Evolutionary conservation across 2,888 invertebrate genomes (phyloP).

Genomic region (Amblyjoppa fuscipennis): DNA sequence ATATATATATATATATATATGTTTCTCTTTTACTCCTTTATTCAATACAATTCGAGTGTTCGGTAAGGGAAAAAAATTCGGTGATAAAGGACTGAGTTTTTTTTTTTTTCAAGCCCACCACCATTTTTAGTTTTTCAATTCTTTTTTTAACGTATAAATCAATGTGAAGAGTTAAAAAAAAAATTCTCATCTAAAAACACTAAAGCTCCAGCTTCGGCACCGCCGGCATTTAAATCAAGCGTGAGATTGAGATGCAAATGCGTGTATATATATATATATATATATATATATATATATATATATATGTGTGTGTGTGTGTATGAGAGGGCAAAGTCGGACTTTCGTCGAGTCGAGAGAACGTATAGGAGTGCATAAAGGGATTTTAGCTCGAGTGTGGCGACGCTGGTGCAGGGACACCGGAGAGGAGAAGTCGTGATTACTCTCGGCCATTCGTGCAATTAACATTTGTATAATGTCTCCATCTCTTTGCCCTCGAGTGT

Average conservation of each 20-base stretch:
- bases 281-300: constrained; percentile 8
- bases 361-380: constrained; percentile 53
- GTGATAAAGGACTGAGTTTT: constrained; percentile 16
- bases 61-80: not conserved
- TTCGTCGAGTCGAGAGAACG: constrained; percentile 46
- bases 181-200: not conserved
- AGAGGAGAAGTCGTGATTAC: constrained; percentile 75
- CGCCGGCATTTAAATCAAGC: constrained; percentile 79
- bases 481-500: constrained; percentile 71
- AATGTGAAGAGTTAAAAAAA: constrained; percentile 16
- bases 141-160: constrained; percentile 33
- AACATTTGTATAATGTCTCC: constrained; percentile 82
- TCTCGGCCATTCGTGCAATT: constrained; percentile 81
- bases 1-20: not conserved
- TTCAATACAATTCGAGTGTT: too few species aligned
- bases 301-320: not conserved
- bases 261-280: constrained; percentile 52
- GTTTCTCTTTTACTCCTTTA: too few species aligned
- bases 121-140: not conserved
- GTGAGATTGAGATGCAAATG: constrained; percentile 82
- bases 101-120: not conserved
- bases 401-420: constrained; percentile 30
- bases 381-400: constrained; percentile 60
- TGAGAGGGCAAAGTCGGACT: constrained; percentile 48
- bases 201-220: not conserved